phyloP scores from a whole-genome alignment of 2,797 vertebrate species.

The Macropus fuliginosus region DNA sequence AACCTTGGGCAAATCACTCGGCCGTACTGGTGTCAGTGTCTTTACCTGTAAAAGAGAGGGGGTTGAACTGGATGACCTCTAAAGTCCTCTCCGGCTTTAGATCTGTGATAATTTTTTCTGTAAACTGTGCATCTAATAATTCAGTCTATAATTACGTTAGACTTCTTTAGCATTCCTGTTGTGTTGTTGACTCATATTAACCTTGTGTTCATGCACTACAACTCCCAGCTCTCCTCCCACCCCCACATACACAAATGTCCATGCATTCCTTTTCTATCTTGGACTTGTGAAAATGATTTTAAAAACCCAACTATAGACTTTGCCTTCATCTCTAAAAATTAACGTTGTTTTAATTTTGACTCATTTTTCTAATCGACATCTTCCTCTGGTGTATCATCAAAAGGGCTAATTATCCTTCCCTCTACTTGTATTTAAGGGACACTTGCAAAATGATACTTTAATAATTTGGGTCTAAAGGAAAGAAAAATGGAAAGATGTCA shows the following conservation, averaged over 20 bases:
- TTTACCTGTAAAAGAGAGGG: neutral
- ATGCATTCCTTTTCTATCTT: neutral
- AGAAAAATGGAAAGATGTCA: constrained; percentile 34
- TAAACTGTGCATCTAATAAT: neutral
- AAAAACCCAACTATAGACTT: neutral
- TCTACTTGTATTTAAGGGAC: neutral
- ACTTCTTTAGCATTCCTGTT: neutral
- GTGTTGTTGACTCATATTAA: neutral
- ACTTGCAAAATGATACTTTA: constrained; percentile 49
- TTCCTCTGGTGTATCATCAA: neutral
- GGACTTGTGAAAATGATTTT: neutral
- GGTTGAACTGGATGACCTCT: neutral
- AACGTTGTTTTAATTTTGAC: neutral
- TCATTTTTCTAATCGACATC: neutral
- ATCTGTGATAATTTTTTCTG: neutral
- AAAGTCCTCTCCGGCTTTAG: neutral
- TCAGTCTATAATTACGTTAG: neutral
- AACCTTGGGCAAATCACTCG: neutral
- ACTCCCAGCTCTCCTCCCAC: neutral
- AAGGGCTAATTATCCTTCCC: neutral
- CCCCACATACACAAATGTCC: neutral
- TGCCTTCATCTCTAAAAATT: neutral
- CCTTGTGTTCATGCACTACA: neutral
- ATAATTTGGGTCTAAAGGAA: constrained; percentile 34
- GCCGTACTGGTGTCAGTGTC: neutral